These are phyloP conservation scores for Rhinolophus ferrumequinum DNA, from an alignment of 2,113 vertebrate genomes.

Conservation along the genomic window DNA sequence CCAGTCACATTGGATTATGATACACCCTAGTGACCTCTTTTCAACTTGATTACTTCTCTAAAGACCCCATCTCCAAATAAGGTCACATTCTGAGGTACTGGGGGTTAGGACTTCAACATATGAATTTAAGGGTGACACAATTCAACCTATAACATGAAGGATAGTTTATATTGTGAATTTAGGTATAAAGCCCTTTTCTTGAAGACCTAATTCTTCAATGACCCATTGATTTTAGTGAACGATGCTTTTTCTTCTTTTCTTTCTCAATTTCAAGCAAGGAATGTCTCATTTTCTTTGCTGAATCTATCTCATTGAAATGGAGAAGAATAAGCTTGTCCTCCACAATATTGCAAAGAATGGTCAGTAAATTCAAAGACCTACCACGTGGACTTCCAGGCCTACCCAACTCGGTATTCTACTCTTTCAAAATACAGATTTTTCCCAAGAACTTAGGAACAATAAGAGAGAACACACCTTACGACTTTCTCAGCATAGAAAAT, in stretches of 20 bases:
- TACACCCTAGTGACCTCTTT: neutral
- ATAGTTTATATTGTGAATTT: neutral
- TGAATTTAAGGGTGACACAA: neutral
- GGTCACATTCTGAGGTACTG: neutral
- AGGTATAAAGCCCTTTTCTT: neutral
- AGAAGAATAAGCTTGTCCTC: neutral
- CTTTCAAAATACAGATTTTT: neutral
- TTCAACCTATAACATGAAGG: neutral
- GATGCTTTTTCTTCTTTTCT: neutral
- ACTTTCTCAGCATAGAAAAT: neutral
- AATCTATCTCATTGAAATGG: neutral
- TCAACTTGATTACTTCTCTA: neutral
- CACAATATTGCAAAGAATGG: neutral
- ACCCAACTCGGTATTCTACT: neutral
- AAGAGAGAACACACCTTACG: neutral
- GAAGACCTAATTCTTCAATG: neutral
- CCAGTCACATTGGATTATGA: neutral
- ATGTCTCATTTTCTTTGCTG: neutral
- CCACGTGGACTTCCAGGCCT: neutral
- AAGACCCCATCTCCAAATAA: neutral
- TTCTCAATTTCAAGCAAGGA: neutral
- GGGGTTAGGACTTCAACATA: neutral
- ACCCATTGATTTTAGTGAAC: constrained; percentile 23
- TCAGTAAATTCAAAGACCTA: neutral
- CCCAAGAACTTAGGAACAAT: neutral